Evolutionary conservation across 2,797 vertebrate species (phyloP), one percentile per base, ranked within the genome.

Genomic region (Acipenser oxyrinchus): DNA sequence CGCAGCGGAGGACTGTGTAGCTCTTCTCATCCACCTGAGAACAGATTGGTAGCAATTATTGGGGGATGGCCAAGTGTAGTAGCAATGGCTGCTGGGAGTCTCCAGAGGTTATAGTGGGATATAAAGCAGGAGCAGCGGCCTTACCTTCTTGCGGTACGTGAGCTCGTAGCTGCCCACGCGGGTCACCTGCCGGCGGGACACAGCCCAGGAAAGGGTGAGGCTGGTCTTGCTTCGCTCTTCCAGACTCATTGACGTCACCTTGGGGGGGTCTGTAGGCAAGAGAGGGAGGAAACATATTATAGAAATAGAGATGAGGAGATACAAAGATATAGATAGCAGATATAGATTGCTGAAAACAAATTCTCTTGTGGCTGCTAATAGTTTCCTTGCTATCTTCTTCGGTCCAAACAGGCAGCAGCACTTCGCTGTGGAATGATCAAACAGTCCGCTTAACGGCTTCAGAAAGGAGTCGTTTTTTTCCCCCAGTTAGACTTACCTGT

Each of bases 111-210:
- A 15, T 8, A 15, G 5, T 6, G 11, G 2, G 48, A 48, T 48
- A 60, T 13, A 4, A 66, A 66, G 1, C 49, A 53, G 60, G 59
- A 59, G 68, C 76, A 64, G 52, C 8, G 49, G 65, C 57, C 72
- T 70, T 74, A 82, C 95, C 90, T 97, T 98, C 81, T 92, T 93
- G 79, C 91, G 94, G 88, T 97, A 98, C 87, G 95, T 98, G 75
- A 99, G 90, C 81, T 99, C 95, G 0, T 96, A 99, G 72, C 91
- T 93, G 84, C 78, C 90, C 78, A 92, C 87, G 0, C 92, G 89
- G 71, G 86, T 90, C 69, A 90, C 88, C 76, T 93, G 88, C 5
- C 90, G 85, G 0, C 72, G 87, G 6, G 94, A 92, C 70, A 96
- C 87, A 0, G 82, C 83, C 96, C 95, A 98, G 70, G 95, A 93